Evolutionary conservation across 2,888 invertebrate species (phyloP).

Genomic region (Callyntrura guangdongensis): DNA sequence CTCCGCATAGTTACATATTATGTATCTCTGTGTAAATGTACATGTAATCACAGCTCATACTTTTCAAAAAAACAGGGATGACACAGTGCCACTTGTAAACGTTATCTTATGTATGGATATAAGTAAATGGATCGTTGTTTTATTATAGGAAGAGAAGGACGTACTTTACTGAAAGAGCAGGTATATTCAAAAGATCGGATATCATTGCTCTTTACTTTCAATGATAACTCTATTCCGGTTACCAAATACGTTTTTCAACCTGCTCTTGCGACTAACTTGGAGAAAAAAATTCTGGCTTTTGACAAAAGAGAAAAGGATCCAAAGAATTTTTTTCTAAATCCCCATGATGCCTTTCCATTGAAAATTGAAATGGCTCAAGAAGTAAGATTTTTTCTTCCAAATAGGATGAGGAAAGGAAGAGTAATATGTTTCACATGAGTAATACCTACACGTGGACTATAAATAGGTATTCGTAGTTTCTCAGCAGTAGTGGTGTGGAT

Average conservation of each 20-base stretch:
- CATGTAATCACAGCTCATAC: constrained; percentile 7
- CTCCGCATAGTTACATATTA: too few relatives aligned
- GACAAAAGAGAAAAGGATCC: constrained; percentile 54
- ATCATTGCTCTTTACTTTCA: constrained; percentile 1
- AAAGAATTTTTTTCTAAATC: constrained; percentile 67
- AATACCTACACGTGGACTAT: too few relatives aligned
- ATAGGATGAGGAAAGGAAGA: constrained; percentile 27
- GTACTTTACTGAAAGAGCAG: neutral
- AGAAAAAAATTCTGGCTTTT: constrained; percentile 55
- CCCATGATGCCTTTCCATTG: constrained; percentile 72
- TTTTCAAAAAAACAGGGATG: constrained; percentile 11
- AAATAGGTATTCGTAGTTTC: neutral
- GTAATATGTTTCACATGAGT: constrained; percentile 26
- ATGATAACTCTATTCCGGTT: constrained; percentile 57
- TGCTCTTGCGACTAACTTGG: neutral
- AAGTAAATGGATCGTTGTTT: constrained; percentile 41
- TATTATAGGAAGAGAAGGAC: neutral
- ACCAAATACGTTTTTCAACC: neutral
- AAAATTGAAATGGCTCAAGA: constrained; percentile 70
- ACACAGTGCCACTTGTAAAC: constrained; percentile 47
- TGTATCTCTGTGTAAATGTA: neutral
- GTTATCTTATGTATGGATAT: constrained; percentile 31
- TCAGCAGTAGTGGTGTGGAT: too few relatives aligned
- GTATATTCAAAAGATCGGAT: neutral
- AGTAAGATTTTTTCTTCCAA: constrained; percentile 51